Evolutionary conservation across 2,113 vertebrate genomes (phyloP), one percentile per base, ranked within the genome.

Genomic region (Chamaetylas fuelleborni): DNA sequence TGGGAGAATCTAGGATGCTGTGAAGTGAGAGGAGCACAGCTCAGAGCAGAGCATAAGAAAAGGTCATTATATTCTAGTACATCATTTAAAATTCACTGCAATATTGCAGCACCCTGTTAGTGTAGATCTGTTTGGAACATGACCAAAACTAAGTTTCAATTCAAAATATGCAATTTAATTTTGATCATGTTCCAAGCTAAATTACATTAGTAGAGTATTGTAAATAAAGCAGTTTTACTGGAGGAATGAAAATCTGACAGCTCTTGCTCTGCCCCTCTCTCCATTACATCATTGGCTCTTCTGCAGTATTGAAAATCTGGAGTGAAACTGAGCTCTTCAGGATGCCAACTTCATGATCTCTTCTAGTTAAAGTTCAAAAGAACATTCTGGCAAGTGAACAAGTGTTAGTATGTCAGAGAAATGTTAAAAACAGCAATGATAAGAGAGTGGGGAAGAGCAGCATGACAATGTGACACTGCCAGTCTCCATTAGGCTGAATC

Each of bases 101-200:
- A n/a, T 84, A 79, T 70, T 93, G 62, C 48, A 92, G 31, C 22
- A 60, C 7, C 40, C 28, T 83, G 36, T 9, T 53, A 80, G 72
- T 40, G 34, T 14, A 77, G 33, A 25, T 91, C 80, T 65, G 31
- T 58, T 76, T 92, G 90, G 40, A 93, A 40, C 8, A 36, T 11
- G 16, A 92, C 31, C 61, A 91, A 88, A 82, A 12, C 40, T 50
- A 60, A 79, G 29, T 45, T 95, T 92, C 93, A 54, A 51, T 79
- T 87, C 77, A 72, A 82, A 88, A 77, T 6, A 28, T 26, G 22
- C 31, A 42, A 33, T 81, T 89, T 24, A 42, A 66, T 91, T 88
- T 95, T 90, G 57, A 53, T 94, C 12, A 15, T 58, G 20, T 50
- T 92, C 64, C 91, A 97, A 92, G 23, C 14, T 77, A 90, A 76